Base-by-base conservation (phyloP, 2,888 invertebrate species). In the Mellilla xanthometata region DNA sequence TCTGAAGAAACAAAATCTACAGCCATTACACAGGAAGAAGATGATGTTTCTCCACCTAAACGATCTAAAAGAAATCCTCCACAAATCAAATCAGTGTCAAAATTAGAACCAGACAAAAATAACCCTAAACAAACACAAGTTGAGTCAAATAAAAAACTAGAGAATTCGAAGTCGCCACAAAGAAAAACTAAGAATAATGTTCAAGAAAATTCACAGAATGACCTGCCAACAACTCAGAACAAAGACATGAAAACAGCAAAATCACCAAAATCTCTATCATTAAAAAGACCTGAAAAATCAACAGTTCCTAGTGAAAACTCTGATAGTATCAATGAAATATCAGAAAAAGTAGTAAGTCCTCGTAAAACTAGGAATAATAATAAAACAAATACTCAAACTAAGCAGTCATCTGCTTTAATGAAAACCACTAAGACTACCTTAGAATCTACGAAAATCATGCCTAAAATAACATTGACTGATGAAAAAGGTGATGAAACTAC, bases 21-120 rank as follows among this genome's bases (percentile, higher is more conserved):
- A 15, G 3, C 15, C 15, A 19, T 5, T 3, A 8, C 5, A 6
- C 3, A 6, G 2, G 64, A 64, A 10, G 52, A 58, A 19, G 71
- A 77, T 43, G 69, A 65, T 58, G 68, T 78, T 4, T 82, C 81
- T 9, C 85, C 85, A 27, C 78, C 85, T 12, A 87, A 87, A 68
- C 66, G 65, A 47, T 42, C 65, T n/a, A 78, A 66, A 58, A 69
- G 51, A 30, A 45, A 13, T 30, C 8, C 36, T 6, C 3, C 12
- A 30, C n/a, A n/a, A n/a, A 22, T 22, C 7, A 28, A 27, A 22
- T 0, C 22, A 24, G 42, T 13, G 9, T 7, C 6, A 32, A 35
- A 45, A 15, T 6, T 22, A 10, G n/a, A 49, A 33, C 8, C 26
- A 1, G 10, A 9, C 9, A n/a, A 13, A 9, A 47, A 44, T 44